Base-by-base conservation (phyloP, 2,888 invertebrate species). In the Alentia gelatinosa region DNA sequence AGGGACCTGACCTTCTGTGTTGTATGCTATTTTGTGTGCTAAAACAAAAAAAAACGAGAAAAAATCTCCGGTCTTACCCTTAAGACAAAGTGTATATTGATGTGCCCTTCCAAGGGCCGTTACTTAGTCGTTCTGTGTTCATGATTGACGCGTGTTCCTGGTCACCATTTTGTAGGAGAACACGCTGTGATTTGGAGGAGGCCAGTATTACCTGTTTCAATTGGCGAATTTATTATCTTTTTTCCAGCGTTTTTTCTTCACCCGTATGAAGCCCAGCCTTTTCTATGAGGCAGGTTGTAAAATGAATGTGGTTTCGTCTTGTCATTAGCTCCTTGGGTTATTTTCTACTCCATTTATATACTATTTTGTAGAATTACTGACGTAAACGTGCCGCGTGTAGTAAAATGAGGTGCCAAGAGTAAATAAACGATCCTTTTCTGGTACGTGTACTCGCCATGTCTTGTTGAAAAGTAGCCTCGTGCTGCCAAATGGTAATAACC, bases 51-150 rank as follows among this genome's bases (percentile, higher is more conserved):
- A 9, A 47, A 12, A 19, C n/a, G n/a, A n/a, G n/a, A n/a, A n/a
- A n/a, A n/a, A n/a, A n/a, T n/a, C n/a, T n/a, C n/a, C n/a, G n/a
- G 19, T 56, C 56, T 56, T 19, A 56, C n/a, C 19, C 56, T 56
- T 4, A 42, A 56, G 56, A n/a, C 56, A 56, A 56, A 74, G 19
- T 79, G 79, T 23, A 79, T 79, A 23, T 79, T 79, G 26, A 30
- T 30, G 23, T 4, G 79, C 79, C 39, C 79, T 79, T 79, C 79
- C 79, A 35, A 79, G 79, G n/a, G 79, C 37, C 35, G 79, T 79
- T 68, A 26, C 30, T 79, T 79, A 79, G 35, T 35, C 39, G 35
- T 79, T 79, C 79, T 39, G 79, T 79, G 79, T 79, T 79, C 79
- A 79, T 79, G 23, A 79, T 79, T 79, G 37, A 26, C 26, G 79